Conservation (phyloP, 2,113 vertebrate genomes). For the Tachysurus fulvidraco region DNA sequence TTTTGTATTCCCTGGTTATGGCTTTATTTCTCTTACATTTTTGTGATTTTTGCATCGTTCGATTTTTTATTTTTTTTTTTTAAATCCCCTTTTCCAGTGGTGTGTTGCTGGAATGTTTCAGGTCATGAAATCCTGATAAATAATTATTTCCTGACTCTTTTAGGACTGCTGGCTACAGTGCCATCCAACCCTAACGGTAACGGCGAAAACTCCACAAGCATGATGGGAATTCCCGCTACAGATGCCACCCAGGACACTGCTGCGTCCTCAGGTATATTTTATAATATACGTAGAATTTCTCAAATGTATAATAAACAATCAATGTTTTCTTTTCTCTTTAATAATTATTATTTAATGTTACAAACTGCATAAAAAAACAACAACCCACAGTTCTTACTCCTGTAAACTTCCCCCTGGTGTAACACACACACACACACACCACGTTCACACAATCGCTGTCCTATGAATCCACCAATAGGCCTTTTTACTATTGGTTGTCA, state of each 20-base stretch:
- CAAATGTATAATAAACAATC: not conserved
- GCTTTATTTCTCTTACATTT: not conserved
- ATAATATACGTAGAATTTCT: not conserved
- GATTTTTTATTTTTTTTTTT: too few relatives aligned
- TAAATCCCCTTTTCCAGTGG: not conserved
- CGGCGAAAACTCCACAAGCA: conserved; percentile 56
- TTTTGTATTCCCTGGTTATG: not conserved
- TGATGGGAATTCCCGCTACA: conserved; percentile 53
- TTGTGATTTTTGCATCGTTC: not conserved
- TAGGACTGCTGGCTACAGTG: conserved; percentile 73
- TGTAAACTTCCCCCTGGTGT: not conserved
- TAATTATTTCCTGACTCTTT: not conserved
- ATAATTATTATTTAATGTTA: not conserved
- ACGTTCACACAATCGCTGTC: too few relatives aligned
- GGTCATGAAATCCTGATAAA: not conserved
- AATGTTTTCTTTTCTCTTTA: not conserved
- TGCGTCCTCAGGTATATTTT: conserved; percentile 57
- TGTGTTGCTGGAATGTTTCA: not conserved
- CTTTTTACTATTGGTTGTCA: too few relatives aligned
- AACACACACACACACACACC: not conserved
- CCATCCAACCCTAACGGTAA: conserved; percentile 66
- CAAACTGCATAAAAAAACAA: not conserved
- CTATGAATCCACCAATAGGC: too few relatives aligned
- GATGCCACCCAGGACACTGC: conserved; percentile 52
- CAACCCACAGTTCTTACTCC: not conserved